Base-by-base conservation (phyloP, 2,113 vertebrate genomes). In the Corydoras sp. region DNA sequence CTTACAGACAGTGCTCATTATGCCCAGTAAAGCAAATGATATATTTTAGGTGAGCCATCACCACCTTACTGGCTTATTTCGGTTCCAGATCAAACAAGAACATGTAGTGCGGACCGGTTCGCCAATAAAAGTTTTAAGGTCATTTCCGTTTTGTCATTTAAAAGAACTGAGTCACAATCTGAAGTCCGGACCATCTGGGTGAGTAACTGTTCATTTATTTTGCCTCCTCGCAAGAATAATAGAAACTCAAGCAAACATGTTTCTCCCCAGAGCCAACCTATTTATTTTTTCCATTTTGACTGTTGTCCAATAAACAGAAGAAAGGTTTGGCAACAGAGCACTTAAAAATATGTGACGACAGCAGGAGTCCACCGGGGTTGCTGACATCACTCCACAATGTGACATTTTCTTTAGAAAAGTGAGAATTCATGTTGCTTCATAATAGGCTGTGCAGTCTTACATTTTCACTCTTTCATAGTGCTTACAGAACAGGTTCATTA, bases 111-210 rank as follows among this genome's bases (percentile, higher is more conserved):
- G 10, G 15, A 15, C 31, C 51, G 43, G 68, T 62, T 68, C 51
- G 56, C 18, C 7, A 4, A 15, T 30, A 30, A 49, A 65, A 56
- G 31, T 48, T 11, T 30, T 1, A 5, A 30, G 61, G 10, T 53
- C 35, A 6, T 31, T 68, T 49, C 14, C 31, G 62, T 68, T 31
- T 9, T 66, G 18, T 29, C 13, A 2, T 62, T 51, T 68, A 69
- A 72, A 30, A 51, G 18, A 65, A 35, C 48, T 65, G 73, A 78
- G 69, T 78, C 69, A 75, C 29, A 30, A 9, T 54, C 65, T 72
- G 29, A 62, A 75, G 53, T 59, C 64, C 54, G 48, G 14, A 60
- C 67, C 58, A 32, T 14, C 18, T 58, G 0, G 15, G 13, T 49
- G 35, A 71, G 58, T n/a, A 68, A 63, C 63, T 35, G 14, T 67